Percentiles rank a stretch among this genome's conserved stretches.
Conservation (phyloP, 2,888 invertebrate species). For the Entomobrya multifasciata region DNA sequence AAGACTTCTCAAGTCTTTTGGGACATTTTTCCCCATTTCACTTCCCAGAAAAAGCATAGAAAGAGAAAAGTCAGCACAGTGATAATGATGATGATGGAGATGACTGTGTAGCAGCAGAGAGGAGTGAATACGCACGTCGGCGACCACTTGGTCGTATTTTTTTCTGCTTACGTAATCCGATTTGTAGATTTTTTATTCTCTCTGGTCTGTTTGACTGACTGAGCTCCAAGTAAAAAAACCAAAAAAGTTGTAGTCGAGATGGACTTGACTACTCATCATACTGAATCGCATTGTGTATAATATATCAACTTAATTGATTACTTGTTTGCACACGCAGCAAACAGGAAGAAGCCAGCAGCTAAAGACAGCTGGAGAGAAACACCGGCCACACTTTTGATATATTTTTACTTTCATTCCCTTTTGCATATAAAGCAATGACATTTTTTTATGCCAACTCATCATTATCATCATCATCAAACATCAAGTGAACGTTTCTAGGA, state of each 20-base stretch:
- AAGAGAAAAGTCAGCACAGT: conserved; percentile 38
- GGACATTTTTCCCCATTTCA: neutral
- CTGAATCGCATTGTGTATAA: no score
- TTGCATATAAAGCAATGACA: neutral
- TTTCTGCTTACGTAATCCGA: conserved; percentile 57
- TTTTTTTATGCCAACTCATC: conserved; percentile 42
- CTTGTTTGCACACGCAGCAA: conserved; percentile 22
- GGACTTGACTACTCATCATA: no score
- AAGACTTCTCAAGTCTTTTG: neutral
- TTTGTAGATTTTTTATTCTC: no score
- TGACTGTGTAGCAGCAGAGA: neutral
- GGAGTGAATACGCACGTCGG: neutral
- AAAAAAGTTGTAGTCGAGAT: no score
- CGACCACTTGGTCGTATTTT: neutral
- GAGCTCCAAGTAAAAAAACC: no score
- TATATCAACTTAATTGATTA: conserved; percentile 41
- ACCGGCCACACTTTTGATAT: no score
- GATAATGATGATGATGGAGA: conserved; percentile 15
- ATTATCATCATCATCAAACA: conserved; percentile 1
- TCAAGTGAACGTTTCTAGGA: neutral
- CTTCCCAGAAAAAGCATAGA: conserved; percentile 9
- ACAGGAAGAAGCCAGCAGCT: neutral
- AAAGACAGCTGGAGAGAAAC: no score
- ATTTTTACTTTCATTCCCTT: no score
- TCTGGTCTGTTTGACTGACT: no score